phyloP scores from a whole-genome alignment of 2,113 vertebrate genomes.

The Cryptotis parvus region DNA sequence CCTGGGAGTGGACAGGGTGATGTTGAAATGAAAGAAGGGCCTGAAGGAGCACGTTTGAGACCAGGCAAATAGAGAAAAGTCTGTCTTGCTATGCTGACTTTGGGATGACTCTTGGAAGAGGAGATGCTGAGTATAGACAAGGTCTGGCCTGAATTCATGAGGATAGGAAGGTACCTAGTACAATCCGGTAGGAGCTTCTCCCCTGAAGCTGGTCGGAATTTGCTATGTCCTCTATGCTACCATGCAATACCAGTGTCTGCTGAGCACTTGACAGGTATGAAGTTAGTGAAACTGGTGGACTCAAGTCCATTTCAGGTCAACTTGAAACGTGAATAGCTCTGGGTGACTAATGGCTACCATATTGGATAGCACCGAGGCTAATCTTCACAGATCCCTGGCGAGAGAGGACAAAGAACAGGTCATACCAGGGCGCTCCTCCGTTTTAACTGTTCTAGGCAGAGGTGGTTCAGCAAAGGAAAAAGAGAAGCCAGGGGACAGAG shows the following conservation, averaged over 20 bases:
- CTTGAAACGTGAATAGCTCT: constrained; percentile 4
- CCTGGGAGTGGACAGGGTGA: background rate
- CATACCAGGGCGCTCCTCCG: background rate
- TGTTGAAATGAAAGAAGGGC: background rate
- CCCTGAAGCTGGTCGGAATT: background rate
- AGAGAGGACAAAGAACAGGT: constrained; percentile 18
- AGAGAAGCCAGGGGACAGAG: background rate
- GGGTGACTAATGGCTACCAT: background rate
- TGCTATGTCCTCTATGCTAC: background rate
- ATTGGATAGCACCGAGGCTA: background rate
- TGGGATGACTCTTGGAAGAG: background rate
- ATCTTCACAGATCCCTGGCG: constrained; percentile 21
- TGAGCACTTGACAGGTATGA: background rate
- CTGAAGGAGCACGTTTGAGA: background rate
- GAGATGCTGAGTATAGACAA: background rate
- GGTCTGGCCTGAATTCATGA: background rate
- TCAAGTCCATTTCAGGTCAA: background rate
- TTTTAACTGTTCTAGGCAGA: background rate
- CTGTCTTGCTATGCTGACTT: background rate
- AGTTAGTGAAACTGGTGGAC: background rate
- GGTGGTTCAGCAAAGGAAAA: background rate
- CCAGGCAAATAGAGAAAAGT: background rate
- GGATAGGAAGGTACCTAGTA: background rate
- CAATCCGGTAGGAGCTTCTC: no score
- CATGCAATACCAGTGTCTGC: background rate